Base-by-base conservation (phyloP, 2,113 vertebrate species). In the Anseranas semipalmata region DNA sequence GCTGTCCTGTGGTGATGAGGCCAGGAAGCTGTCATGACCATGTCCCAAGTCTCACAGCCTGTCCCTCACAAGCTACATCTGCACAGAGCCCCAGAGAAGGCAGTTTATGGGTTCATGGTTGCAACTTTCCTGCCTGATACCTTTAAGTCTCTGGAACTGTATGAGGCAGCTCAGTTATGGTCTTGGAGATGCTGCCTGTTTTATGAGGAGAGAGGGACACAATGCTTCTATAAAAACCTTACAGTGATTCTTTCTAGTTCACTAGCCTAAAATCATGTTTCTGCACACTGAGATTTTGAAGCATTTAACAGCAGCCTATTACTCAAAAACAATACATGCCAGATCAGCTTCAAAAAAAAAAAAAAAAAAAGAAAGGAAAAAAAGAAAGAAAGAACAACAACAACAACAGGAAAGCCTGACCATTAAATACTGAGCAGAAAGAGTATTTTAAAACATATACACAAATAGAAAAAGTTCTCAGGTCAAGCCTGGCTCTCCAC, bases 151-250 rank as follows among this genome's bases (percentile, higher is more conserved):
- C 41, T 62, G 63, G 17, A 55, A 1, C 0, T 7, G 4, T 12
- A 7, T n/a, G 4, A 22, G 6, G 11, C 11, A 41, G 13, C 37
- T 60, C 37, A 46, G 15, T 43, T 30, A 55, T 1, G 3, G 5
- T 59, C 21, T 84, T 89, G 12, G 28, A 84, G 25, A 35, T 43
- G 11, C 1, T 63, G 2, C 12, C 5, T 3, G 13, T 30, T 81
- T 83, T 45, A 63, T 30, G 15, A 52, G 13, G 24, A 50, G 9
- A 28, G 5, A 78, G 21, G 4, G 12, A 70, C 7, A 65, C 5
- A 32, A 18, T 4, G 4, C 0, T 78, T 2, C 8, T 41, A 14
- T 10, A 5, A 53, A 53, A 91, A 45, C 30, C 0, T 17, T 28
- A 45, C 9, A 75, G 5, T 68, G 5, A 21, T 55, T 89, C 17